Evolutionary conservation across 2,113 vertebrate species (phyloP).

Genomic region (Aptenodytes patagonicus): DNA sequence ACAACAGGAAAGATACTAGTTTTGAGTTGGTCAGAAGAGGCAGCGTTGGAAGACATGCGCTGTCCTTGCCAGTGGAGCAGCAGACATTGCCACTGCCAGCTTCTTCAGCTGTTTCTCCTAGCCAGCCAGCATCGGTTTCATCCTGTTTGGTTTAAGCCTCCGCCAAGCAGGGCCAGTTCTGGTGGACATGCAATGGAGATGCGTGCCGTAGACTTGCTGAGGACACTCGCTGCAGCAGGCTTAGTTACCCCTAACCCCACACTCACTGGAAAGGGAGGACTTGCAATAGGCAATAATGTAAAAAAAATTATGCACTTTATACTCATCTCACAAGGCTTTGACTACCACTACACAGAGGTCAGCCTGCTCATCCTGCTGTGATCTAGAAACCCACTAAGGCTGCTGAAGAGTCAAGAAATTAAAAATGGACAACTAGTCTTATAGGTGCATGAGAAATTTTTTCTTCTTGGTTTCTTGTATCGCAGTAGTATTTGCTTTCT

Average conservation of each 20-base stretch:
- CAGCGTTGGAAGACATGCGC: neutral
- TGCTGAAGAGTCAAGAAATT: neutral
- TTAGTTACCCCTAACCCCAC: too few relatives aligned
- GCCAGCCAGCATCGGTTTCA: neutral
- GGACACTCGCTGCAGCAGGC: neutral
- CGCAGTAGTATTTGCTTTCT: neutral
- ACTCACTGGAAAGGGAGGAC: neutral
- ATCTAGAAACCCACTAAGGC: neutral
- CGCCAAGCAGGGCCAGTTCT: neutral
- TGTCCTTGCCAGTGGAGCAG: neutral
- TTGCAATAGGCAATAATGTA: neutral
- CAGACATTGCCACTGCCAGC: neutral
- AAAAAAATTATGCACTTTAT: neutral
- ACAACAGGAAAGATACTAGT: neutral
- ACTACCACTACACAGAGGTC: neutral
- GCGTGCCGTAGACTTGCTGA: rapidly evolving
- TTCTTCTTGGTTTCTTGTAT: neutral
- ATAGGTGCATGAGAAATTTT: neutral
- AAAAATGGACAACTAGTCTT: neutral
- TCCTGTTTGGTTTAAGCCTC: neutral
- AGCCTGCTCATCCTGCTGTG: neutral
- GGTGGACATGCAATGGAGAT: neutral
- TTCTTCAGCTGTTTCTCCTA: neutral
- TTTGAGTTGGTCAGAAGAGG: neutral
- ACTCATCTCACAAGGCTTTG: neutral